Evolutionary conservation across 2,888 invertebrate species (phyloP), one percentile per base, ranked within the genome.

Genomic region (Xanthia togata): DNA sequence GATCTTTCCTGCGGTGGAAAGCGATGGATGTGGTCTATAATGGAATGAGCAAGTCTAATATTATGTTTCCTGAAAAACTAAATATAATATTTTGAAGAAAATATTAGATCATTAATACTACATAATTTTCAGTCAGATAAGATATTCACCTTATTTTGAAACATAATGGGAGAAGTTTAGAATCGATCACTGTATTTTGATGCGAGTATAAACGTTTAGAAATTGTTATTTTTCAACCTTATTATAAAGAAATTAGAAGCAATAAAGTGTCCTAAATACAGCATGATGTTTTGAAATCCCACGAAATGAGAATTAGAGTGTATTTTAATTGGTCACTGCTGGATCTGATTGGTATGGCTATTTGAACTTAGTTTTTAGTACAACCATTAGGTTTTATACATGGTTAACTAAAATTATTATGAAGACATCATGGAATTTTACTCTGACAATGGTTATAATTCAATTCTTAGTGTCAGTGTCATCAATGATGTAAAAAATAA

Each of bases 241-340:
- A 83, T 84, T 86, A 83, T 78, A 83, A 76, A 73, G 11, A 73
- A 57, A 83, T 86, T 75, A 80, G 76, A n/a, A 71, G 26, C 53
- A 59, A 55, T 38, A n/a, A 26, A 63, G 11, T 11, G 20, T 2
- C 2, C 59, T 41, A 60, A 53, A 67, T 59, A 50, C 23, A 62
- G 12, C 14, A 55, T n/a, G 23, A 60, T 73, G 14, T 57, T 78
- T 57, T 8, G 26, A 60, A 80, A 80, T 73, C n/a, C 35, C 20
- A 44, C 65, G 44, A 81, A 75, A 85, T 47, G 87, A 76, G 59
- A 59, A 83, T 86, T 73, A 55, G 68, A 85, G 75, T 63, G 65
- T 60, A 65, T 74, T 86, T 73, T 81, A 84, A 85, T 84, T 81
- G 81, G 59, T 59, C 44, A 14, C 35, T 59, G 73, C 31, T 60